These are phyloP conservation scores for Orestias chungarensis DNA, from an alignment of 2,797 vertebrate species.

Conservation along the genomic window DNA sequence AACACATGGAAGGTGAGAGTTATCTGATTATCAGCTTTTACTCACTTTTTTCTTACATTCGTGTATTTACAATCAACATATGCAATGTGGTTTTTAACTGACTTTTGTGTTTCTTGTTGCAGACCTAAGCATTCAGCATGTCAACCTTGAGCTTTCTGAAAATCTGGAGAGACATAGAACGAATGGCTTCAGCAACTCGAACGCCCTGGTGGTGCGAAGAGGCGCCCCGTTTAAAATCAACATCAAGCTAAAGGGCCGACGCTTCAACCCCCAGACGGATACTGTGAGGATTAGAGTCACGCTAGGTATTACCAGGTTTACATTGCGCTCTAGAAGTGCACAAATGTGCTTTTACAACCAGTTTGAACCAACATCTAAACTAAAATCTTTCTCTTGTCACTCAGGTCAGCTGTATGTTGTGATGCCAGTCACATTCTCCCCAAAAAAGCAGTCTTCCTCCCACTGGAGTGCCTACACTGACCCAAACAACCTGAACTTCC, in stretches of 20 bases:
- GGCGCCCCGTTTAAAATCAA: conserved; percentile 71
- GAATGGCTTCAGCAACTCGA: conserved; percentile 58
- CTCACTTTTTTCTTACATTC: neutral
- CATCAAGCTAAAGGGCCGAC: conserved; percentile 53
- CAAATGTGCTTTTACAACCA: neutral
- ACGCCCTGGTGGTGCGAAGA: conserved; percentile 76
- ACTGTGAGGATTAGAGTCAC: conserved; percentile 60
- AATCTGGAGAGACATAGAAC: conserved; percentile 74
- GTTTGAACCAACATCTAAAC: neutral
- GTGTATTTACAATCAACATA: neutral
- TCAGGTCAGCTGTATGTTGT: conserved; percentile 60
- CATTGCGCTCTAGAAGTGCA: too few species aligned
- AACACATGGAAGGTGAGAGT: conserved; percentile 74
- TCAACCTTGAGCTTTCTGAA: conserved; percentile 60
- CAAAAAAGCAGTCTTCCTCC: conserved; percentile 4
- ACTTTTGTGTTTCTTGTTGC: neutral
- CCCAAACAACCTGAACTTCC: conserved; percentile 11
- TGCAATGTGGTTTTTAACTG: neutral
- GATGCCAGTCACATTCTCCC: conserved; percentile 61
- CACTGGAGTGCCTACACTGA: conserved; percentile 70
- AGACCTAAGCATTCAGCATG: conserved; percentile 65
- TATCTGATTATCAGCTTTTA: neutral
- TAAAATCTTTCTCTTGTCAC: neutral
- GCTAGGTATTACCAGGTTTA: conserved; percentile 61
- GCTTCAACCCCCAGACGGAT: conserved; percentile 62